Evolutionary conservation across 1,140 invertebrate species (phyloP), one percentile per base, ranked within the genome.

Genomic region (Sitophilus oryzae): DNA sequence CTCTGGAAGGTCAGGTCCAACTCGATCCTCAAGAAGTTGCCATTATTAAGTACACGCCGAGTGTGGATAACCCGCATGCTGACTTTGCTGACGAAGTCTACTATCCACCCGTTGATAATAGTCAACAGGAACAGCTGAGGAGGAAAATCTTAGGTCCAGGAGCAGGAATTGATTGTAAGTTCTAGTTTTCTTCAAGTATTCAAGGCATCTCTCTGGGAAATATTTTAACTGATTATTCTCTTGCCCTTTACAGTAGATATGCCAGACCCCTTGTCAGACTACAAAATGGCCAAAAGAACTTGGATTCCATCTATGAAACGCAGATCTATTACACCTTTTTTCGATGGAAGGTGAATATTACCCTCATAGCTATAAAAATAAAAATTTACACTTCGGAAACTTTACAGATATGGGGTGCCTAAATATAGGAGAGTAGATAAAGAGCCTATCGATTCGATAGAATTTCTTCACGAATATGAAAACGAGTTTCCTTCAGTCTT

Each of bases 21-120:
- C 66, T 80, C 30, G 83, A 84, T 60, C 79, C 84, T 3, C 77
- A 79, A 36, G 76, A 82, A 42, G 71, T 89, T 57, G 89, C 89
- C 15, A 84, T 85, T 59, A 82, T 93, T 1, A 83, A 82, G 53
- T 91, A 89, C 60, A 84, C 80, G 0, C 86, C 88, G 3, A 88
- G 86, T 48, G 77, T 79, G 30, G 73, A 76, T 2, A 70, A 85
- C 59, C 77, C 78, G 1, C 77, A 82, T 57, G 78, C 79, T 3
- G 79, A 85, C 58, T 88, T 82, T 64, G 84, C 85, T 2, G 85
- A 89, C 62, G 82, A 88, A 71, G 73, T 88, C n/a, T 91, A 87
- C 67, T 84, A 80, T 68, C 84, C 88, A 22, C 82, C 85, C 15
- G 65, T 67, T n/a, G 65, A 66, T 19, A 62, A 63, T 2, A 40